Base-by-base conservation (phyloP, 2,797 vertebrate species). In the Diceros bicornis region DNA sequence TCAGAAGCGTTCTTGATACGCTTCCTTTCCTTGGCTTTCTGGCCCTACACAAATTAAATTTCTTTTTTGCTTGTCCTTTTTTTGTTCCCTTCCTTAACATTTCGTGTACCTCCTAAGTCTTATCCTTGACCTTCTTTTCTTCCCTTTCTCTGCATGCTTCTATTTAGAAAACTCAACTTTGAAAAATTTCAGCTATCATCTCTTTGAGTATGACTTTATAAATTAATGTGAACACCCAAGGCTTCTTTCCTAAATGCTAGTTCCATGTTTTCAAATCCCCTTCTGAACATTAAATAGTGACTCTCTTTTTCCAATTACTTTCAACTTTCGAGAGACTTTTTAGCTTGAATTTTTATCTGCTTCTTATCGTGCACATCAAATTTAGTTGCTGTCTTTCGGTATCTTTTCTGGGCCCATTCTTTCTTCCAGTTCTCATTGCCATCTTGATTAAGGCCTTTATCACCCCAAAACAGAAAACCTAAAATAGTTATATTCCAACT, bases 151-250 rank as follows among this genome's bases (percentile, higher is more conserved):
- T 59, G 41, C 3, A 21, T 50, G 9, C 27, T 79, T 92, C 77
- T 55, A 41, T 94, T 93, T 93, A 52, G 55, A 77, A 94, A 95
- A 88, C 34, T 75, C 59, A 92, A 41, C 27, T 82, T 95, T 62
- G 78, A 91, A 87, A 77, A 77, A 41, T 50, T 57, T 82, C 6
- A 82, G 59, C 8, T 74, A 20, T 84, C 44, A 55, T 37, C 7
- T 66, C 34, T 61, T 69, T 88, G 37, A 25, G 9, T 83, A 59
- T 32, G 59, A 55, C 16, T 95, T 97, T 86, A 41, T 34, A 82
- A 92, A 90, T 93, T 59, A 81, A 90, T 68, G 5, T 82, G 75
- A 91, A 37, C 16, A 66, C 44, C 6, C 27, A 14, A 78, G 52
- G 10, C 21, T 79, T 81, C 34, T 94, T 68, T 85, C n/a, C 7